A percentile compares a stretch with the other conserved stretches of the same genome.
Evolutionary conservation across 2,797 vertebrate species (phyloP).

Genomic region (Hafferia zeledoni): DNA sequence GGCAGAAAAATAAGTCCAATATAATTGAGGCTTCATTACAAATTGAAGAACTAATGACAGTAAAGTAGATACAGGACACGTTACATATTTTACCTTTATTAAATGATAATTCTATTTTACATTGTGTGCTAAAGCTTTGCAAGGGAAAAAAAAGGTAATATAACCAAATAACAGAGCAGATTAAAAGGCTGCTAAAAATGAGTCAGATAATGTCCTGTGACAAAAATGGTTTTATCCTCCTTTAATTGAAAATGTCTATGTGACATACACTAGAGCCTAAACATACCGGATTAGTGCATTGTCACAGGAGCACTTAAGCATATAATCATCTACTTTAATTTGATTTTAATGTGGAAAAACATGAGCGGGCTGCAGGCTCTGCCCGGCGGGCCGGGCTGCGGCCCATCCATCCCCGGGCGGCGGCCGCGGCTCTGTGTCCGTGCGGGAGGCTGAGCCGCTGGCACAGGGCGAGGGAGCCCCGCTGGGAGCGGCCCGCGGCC

Average conservation of each 20-base stretch:
- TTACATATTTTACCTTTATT: not conserved
- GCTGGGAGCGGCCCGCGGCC: too few relatives aligned
- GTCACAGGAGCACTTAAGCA: not conserved
- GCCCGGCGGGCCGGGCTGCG: not conserved
- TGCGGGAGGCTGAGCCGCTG: accelerated
- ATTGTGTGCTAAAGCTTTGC: not conserved
- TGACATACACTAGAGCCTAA: not conserved
- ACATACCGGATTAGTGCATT: not conserved
- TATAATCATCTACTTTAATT: not conserved
- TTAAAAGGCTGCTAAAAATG: not conserved
- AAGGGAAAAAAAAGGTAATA: not conserved
- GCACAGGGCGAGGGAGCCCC: too few relatives aligned
- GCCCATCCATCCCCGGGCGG: too few relatives aligned
- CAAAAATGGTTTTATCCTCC: not conserved
- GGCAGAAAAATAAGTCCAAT: not conserved
- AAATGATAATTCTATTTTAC: not conserved
- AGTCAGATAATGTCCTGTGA: not conserved
- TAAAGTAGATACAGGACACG: not conserved
- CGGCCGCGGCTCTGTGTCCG: accelerated
- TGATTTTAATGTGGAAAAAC: not conserved
- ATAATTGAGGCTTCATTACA: not conserved
- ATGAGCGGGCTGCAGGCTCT: not conserved
- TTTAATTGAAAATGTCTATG: not conserved
- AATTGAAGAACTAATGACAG: not conserved
- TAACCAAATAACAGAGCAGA: not conserved